Percentiles rank a stretch among this genome's conserved stretches.
phyloP scores from a whole-genome alignment of 2,797 vertebrate species.

The Mormyrus proboscirostris region DNA sequence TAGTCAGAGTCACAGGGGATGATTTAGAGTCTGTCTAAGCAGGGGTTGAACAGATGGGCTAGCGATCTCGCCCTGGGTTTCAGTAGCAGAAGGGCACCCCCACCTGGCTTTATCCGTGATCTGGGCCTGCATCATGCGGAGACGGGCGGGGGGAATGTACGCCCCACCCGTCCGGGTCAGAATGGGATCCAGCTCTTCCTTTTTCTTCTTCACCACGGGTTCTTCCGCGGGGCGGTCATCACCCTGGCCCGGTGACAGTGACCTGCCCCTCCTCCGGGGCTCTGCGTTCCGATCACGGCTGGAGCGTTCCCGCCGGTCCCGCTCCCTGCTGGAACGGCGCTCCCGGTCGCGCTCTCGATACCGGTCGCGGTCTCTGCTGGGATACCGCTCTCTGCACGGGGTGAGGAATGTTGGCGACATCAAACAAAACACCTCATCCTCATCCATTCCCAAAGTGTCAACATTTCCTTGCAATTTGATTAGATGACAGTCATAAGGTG shows the following conservation, averaged over 20 bases:
- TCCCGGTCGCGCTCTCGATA: conserved; percentile 31
- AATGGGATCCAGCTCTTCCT: conserved; percentile 87
- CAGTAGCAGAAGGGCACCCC: conserved; percentile 21
- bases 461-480: neutral
- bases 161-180: conserved; percentile 91
- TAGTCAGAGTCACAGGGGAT: neutral
- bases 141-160: conserved; percentile 91
- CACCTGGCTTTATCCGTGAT: conserved; percentile 95
- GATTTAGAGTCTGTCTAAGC: neutral
- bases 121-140: conserved; percentile 96
- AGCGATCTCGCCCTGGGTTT: neutral
- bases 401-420: neutral
- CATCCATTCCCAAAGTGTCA: neutral
- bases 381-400: conserved; percentile 40
- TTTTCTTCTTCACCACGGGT: conserved; percentile 80
- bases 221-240: conserved; percentile 56
- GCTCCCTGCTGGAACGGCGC: conserved; percentile 57
- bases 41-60: neutral
- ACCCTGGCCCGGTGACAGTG: conserved; percentile 58
- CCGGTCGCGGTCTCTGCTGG: conserved; percentile 28
- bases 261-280: conserved; percentile 56
- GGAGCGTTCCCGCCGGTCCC: conserved; percentile 53
- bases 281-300: conserved; percentile 54
- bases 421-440: neutral
- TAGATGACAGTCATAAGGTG: neutral